Conservation (phyloP, 2,888 invertebrate species). For the Phorcus lineatus region DNA sequence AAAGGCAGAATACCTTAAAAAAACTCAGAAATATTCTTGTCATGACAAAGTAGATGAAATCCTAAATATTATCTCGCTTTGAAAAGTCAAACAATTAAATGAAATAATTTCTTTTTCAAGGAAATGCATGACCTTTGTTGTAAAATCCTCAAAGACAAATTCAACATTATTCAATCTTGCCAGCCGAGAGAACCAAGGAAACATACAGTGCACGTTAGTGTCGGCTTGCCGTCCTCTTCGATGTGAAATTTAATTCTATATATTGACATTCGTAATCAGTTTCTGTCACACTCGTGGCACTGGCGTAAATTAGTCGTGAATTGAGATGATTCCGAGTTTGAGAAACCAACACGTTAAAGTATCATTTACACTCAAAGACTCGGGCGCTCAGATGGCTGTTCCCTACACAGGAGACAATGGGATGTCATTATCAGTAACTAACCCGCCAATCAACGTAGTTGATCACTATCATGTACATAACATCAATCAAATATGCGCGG, state of each 20-base stretch:
- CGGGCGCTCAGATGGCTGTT: neutral
- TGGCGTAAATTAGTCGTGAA: constrained; percentile 12
- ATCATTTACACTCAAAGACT: neutral
- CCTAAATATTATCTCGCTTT: no score
- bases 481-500: no score
- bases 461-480: constrained; percentile 6
- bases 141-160: neutral
- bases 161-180: neutral
- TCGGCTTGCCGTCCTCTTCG: neutral
- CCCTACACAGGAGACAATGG: neutral
- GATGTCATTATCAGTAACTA: constrained; percentile 14
- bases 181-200: no score
- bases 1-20: no score
- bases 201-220: neutral
- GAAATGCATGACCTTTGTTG: no score
- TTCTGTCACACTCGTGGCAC: constrained; percentile 6
- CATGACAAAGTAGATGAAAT: no score
- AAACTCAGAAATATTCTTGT: no score
- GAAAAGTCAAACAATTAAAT: no score
- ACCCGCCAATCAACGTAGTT: neutral
- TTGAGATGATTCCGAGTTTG: neutral
- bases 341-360: neutral
- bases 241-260: constrained; percentile 15
- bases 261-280: constrained; percentile 20
- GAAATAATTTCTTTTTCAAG: no score